Percentiles rank a stretch among this genome's conserved stretches.
Evolutionary conservation across 2,113 vertebrate genomes (phyloP).

Genomic region (Oncorhynchus gorbuscha): DNA sequence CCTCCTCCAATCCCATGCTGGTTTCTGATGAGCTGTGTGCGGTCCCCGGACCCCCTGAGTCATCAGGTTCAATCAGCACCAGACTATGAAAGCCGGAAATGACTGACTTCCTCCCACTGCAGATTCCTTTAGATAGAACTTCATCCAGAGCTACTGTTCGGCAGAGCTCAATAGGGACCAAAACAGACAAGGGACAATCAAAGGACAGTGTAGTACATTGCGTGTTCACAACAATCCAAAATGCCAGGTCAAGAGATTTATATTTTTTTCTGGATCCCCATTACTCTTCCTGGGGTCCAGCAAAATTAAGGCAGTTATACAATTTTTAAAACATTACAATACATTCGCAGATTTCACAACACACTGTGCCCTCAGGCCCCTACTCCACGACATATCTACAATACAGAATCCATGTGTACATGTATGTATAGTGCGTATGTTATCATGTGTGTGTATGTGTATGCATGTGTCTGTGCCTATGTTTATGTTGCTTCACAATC

Average conservation of each 20-base stretch:
- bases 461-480: too few relatives aligned
- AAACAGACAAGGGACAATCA: conserved; percentile 16
- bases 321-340: too few relatives aligned
- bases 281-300: too few relatives aligned
- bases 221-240: background rate
- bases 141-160: conserved; percentile 43
- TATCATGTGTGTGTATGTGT: too few relatives aligned
- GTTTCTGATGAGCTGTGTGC: conserved; percentile 42
- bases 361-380: too few relatives aligned
- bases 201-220: conserved; percentile 24
- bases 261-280: too few relatives aligned
- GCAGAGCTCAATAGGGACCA: conserved; percentile 40
- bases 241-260: background rate
- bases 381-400: too few relatives aligned
- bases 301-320: too few relatives aligned
- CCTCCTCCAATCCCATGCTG: conserved; percentile 38
- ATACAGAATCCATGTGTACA: too few relatives aligned
- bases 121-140: conserved; percentile 52
- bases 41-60: conserved; percentile 49
- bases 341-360: too few relatives aligned
- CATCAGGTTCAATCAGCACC: conserved; percentile 54
- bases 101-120: conserved; percentile 44
- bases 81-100: conserved; percentile 62
- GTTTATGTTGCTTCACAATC: too few relatives aligned
- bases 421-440: too few relatives aligned